These are phyloP conservation scores for Euura saliciscinereae DNA, from an alignment of 1,140 invertebrate species.

Conservation along the genomic window DNA sequence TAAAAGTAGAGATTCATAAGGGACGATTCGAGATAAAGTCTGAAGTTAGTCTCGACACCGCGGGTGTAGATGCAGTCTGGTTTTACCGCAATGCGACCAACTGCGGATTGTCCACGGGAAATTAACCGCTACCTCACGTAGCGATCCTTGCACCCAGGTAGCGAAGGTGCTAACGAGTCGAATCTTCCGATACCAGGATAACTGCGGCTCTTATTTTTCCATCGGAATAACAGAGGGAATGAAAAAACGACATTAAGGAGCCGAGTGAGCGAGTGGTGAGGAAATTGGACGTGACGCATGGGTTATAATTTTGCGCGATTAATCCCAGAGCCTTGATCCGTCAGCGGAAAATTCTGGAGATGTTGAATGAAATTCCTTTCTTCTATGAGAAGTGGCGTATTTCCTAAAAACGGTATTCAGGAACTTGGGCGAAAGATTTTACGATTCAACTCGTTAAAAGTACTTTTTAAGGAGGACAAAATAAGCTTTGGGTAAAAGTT, in stretches of 20 bases:
- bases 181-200: background rate
- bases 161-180: background rate
- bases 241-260: background rate
- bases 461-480: too few species aligned
- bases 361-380: too few species aligned
- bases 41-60: background rate
- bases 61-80: background rate
- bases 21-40: background rate
- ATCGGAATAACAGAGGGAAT: background rate
- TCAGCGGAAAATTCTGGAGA: too few species aligned
- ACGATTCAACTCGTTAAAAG: too few species aligned
- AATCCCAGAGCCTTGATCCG: background rate
- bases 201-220: background rate
- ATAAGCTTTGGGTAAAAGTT: too few species aligned
- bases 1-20: background rate
- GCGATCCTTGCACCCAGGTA: too few species aligned
- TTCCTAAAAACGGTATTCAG: too few species aligned
- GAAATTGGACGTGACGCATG: background rate
- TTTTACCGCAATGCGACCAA: conserved; percentile 6
- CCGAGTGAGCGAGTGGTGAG: background rate
- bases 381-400: too few species aligned
- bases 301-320: background rate
- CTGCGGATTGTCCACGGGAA: background rate
- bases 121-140: background rate
- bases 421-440: too few species aligned